These are phyloP conservation scores for Strix aluco DNA, from an alignment of 2,113 vertebrate genomes.

Conservation along the genomic window DNA sequence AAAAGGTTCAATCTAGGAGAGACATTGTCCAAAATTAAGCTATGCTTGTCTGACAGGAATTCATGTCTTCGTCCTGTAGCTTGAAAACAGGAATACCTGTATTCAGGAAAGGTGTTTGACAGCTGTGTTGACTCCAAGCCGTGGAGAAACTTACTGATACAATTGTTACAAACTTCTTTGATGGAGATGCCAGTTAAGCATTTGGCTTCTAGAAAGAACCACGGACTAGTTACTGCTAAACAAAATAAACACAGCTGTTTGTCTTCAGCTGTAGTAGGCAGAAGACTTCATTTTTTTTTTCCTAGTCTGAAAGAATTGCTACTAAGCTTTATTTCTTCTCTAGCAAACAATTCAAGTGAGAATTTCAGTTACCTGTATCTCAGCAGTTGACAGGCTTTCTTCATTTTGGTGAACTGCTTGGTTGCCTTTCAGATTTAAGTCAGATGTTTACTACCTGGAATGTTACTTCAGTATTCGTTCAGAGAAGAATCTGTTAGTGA, in stretches of 20 bases:
- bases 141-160: background rate
- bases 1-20: background rate
- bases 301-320: background rate
- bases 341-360: background rate
- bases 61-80: rapidly evolving
- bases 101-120: background rate
- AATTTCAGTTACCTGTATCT: background rate
- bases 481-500: background rate
- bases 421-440: background rate
- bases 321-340: background rate
- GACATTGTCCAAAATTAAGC: background rate
- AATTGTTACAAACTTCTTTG: background rate
- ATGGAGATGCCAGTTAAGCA: background rate
- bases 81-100: background rate
- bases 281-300: background rate
- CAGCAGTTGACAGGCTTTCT: background rate
- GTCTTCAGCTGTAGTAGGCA: background rate
- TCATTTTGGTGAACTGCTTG: background rate
- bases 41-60: background rate
- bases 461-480: background rate
- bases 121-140: background rate
- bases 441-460: background rate
- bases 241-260: background rate
- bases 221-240: background rate
- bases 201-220: background rate